Evolutionary conservation across 2,113 vertebrate species (phyloP), one percentile per base, ranked within the genome.

Genomic region (Tylochromis polylepis): DNA sequence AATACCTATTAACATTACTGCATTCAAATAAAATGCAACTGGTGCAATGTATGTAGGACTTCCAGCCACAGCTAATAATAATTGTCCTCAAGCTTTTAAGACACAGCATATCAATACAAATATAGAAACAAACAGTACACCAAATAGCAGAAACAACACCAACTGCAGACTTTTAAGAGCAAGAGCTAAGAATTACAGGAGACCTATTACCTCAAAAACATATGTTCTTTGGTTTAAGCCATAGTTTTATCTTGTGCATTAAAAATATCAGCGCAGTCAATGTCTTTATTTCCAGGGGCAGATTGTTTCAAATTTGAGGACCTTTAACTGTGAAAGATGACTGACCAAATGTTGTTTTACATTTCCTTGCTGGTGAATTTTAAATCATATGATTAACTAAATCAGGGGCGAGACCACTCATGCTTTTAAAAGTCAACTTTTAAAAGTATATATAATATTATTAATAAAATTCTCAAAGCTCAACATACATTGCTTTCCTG

Each of bases 191-290:
- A 46, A 72, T 72, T 10, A 72, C 65, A 46, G 7, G 0, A 24
- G 3, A 6, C 12, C n/a, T 2, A 43, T 70, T 46, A 27, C 0
- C 16, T 43, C 0, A 1, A 41, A 36, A 22, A 15, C 46, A 49
- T 1, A 49, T 16, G 22, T 46, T 43, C 0, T 72, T 72, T 27
- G 46, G 38, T 72, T 72, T 72, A 72, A 72, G 65, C 65, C 38
- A 72, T 43, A 27, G 38, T 72, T 46, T 72, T 72, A 72, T 41
- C 14, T 70, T 43, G 20, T 72, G 38, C 38, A 72, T 72, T 72
- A 6, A 11, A 0, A 18, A 0, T 43, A 11, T 46, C 14, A 41
- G 22, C 22, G n/a, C 36, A 67, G 11, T 41, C 36, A 67, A 15
- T 22, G 36, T 67, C 36, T 67, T 67, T 67, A 41, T 67, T 67